Base-by-base conservation (phyloP, 2,797 vertebrate genomes). In the Cyclura pinguis region DNA sequence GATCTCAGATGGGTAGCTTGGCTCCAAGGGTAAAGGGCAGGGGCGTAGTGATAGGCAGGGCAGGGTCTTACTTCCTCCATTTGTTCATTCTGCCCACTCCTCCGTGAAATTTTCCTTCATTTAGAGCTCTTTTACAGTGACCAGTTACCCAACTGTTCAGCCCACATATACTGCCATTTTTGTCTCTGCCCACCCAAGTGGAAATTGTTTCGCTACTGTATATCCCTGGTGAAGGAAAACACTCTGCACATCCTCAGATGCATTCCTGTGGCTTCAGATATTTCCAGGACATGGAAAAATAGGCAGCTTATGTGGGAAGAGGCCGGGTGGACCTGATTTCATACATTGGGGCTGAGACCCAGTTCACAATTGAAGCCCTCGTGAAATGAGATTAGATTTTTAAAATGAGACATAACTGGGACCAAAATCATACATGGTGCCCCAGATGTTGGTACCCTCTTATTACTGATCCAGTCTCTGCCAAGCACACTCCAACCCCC, bases 181-280 rank as follows among this genome's bases (percentile, higher is more conserved):
- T 67, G 24, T 29, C 64, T 8, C 64, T 27, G 27, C 27, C 9
- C 64, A 67, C 27, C 8, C 64, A 67, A 29, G 42, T 67, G 64
- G 29, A 67, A 67, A 67, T 27, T 67, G 67, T 32, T 1, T 69
- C 67, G 9, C 8, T 69, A 47, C 42, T 4, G 42, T 47, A 32
- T 32, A 69, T 69, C 29, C 67, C 29, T 69, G 67, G 67, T 32
- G 29, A 32, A 69, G 12, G 4, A 8, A 69, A 69, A 10, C 29
- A 69, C 74, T 87, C 62, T 67, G 86, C 38, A 35, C 47, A 67
- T n/a, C 16, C 76, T 67, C 86, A 87, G 59, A 52, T n/a, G 38
- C 50, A 55, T 22, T 38, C 13, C 32, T 72, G 12, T 8, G 62
- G 14, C 24, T 52, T 80, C 13, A 38, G 3, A 18, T n/a, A 80